Percentiles rank a stretch among this genome's conserved stretches.
phyloP scores from a whole-genome alignment of 2,888 invertebrate genomes.

The Zeuzera pyrina region DNA sequence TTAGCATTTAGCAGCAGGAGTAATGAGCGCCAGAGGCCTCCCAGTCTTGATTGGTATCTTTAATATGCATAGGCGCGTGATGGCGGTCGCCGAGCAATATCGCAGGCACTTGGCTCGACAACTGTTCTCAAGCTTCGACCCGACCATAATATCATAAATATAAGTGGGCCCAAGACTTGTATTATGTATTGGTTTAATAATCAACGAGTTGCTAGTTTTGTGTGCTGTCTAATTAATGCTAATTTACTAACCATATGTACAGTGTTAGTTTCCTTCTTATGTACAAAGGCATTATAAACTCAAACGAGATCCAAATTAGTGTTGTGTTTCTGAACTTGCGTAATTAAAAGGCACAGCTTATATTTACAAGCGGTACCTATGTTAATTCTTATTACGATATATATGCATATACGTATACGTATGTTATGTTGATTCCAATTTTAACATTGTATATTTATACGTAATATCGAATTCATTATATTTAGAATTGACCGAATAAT shows the following conservation, averaged over 20 bases:
- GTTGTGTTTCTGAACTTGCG: too few species aligned
- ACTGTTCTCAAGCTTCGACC: constrained; percentile 1
- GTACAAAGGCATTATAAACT: too few species aligned
- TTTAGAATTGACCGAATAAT: too few species aligned
- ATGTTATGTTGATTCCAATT: too few species aligned
- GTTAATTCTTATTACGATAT: too few species aligned
- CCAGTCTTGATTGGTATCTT: constrained; percentile 40
- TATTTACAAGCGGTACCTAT: too few species aligned
- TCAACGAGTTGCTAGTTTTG: constrained; percentile 9
- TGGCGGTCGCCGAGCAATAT: constrained; percentile 16
- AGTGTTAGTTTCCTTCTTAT: too few species aligned
- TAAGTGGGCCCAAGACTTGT: constrained; percentile 19
- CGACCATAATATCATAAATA: constrained; percentile 10
- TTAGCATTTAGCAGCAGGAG: constrained; percentile 31
- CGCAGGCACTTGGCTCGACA: constrained; percentile 4
- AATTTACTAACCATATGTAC: constrained; percentile 10
- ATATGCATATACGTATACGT: too few species aligned
- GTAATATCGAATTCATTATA: too few species aligned
- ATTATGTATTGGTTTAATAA: constrained; percentile 16
- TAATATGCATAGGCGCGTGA: constrained; percentile 40
- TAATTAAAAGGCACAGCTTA: too few species aligned
- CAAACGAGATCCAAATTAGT: too few species aligned
- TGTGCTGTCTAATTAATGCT: constrained; percentile 17
- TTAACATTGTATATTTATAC: too few species aligned
- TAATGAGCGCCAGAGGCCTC: constrained; percentile 32